Evolutionary conservation across 1,140 invertebrate species (phyloP), one percentile per base, ranked within the genome.

Genomic region (Prorops nasuta): DNA sequence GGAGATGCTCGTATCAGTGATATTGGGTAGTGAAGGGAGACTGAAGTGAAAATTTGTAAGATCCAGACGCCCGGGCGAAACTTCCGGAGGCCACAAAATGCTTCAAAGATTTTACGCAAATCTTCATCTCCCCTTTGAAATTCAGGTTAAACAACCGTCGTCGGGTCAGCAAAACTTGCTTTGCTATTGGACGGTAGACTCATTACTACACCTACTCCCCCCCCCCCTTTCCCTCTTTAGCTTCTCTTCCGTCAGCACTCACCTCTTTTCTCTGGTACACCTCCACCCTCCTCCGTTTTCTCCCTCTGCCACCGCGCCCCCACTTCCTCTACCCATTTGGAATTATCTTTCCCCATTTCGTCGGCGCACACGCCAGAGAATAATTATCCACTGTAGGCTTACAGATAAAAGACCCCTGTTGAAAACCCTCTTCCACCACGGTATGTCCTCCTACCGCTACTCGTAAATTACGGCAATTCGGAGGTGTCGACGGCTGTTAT

Each of bases 321-420:
- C n/a, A n/a, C n/a, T n/a, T n/a, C n/a, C n/a, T n/a, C n/a, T n/a
- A n/a, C n/a, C n/a, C n/a, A n/a, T n/a, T n/a, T n/a, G n/a, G 64
- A 67, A 64, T 69, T 71, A 71, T 71, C 66, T 66, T 43, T 49
- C 55, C 58, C 45, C 46, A 42, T 50, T 31, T 36, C 60, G 51
- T 64, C 51, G 58, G 53, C 58, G 49, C 54, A 41, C 31, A 58
- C 55, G 61, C 56, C 42, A 55, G 64, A 64, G 66, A 68, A 71
- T 74, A 71, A 75, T 72, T 72, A 72, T 72, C 64, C 61, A 50
- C 64, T 58, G 61, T 66, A 64, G 63, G 60, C 61, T 66, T 56
- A 54, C 62, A 60, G 70, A 74, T 70, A 70, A 71, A 70, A 68
- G 66, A 66, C 57, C 60, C 55, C 52, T 55, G 63, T 64, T 70